Base-by-base conservation (phyloP, 2,797 vertebrate genomes). In the Lagocephalus sceleratus region DNA sequence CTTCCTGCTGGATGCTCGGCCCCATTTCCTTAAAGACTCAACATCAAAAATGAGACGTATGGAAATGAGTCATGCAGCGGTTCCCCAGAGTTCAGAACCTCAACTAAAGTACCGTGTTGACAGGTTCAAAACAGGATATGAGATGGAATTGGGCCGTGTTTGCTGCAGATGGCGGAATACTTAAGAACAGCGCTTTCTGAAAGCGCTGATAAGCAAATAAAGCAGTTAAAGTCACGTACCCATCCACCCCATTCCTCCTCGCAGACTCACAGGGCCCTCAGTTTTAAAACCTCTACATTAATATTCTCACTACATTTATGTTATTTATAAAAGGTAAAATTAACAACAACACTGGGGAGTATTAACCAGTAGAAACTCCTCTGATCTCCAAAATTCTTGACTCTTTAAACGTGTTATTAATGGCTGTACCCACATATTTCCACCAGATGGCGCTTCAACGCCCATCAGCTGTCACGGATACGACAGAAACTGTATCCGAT, bases 61-160 rank as follows among this genome's bases (percentile, higher is more conserved):
- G 89, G 91, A 92, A 89, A 82, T 92, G 88, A 92, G 71, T 92
- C 89, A 90, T 71, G 62, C 48, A 65, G 57, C 66, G 25, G 66
- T 82, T 84, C 85, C 86, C 85, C 63, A 57, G 78, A 81, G 79
- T 71, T 75, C 59, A 71, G 78, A 82, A 72, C 78, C 78, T 78
- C 79, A 70, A 64, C 78, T 70, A 72, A 83, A 86, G 85, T 70
- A 77, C 68, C 74, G 66, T 85, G 85, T 83, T 87, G 85, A 89
- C 88, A 89, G 87, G 76, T 90, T 86, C 83, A 89, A 90, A 91
- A 91, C 91, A 91, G 91, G 90, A 92, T 90, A 83, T 81, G 76
- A 81, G 78, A 66, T 62, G 63, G 59, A 35, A 82, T 63, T 19
- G 75, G 68, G 68, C 73, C 70, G 49, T 86, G 83, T 87, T 87